Percentiles rank a stretch among this genome's conserved stretches.
Evolutionary conservation across 2,888 invertebrate genomes (phyloP).

Genomic region (Shargacucullia verbasci): DNA sequence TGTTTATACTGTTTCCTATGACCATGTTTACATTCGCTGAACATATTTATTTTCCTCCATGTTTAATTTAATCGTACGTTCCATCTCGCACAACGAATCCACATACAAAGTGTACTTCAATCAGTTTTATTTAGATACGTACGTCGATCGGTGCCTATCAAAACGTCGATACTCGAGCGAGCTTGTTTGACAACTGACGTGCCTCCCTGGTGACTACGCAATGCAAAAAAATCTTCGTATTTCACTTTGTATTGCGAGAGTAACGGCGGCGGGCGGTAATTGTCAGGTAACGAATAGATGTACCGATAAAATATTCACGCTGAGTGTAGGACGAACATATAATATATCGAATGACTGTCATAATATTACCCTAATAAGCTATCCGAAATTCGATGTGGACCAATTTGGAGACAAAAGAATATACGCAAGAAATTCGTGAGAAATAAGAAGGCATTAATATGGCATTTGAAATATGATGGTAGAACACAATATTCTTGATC

Average conservation of each 20-base stretch:
- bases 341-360: slow-evolving; percentile 49
- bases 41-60: slow-evolving; percentile 31
- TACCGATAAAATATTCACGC: slow-evolving; percentile 50
- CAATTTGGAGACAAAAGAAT: slow-evolving; percentile 47
- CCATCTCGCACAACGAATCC: slow-evolving; percentile 46
- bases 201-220: slow-evolving; percentile 46
- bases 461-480: slow-evolving; percentile 34
- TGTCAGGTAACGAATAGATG: slow-evolving; percentile 58
- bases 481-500: slow-evolving; percentile 22
- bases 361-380: slow-evolving; percentile 45
- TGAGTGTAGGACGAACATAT: slow-evolving; percentile 31
- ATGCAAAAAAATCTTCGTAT: slow-evolving; percentile 48
- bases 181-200: slow-evolving; percentile 54
- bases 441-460: slow-evolving; percentile 29
- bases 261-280: slow-evolving; percentile 56
- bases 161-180: slow-evolving; percentile 45
- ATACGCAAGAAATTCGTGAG: slow-evolving; percentile 16
- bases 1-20: slow-evolving; percentile 15
- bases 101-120: slow-evolving; percentile 47
- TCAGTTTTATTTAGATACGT: slow-evolving; percentile 57
- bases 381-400: slow-evolving; percentile 40
- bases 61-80: slow-evolving; percentile 45
- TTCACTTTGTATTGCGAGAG: slow-evolving; percentile 48
- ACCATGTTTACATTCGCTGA: slow-evolving; percentile 23
- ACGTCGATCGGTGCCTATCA: slow-evolving; percentile 49